Evolutionary conservation across 2,888 invertebrate genomes (phyloP).

Genomic region (Patella pellucida): DNA sequence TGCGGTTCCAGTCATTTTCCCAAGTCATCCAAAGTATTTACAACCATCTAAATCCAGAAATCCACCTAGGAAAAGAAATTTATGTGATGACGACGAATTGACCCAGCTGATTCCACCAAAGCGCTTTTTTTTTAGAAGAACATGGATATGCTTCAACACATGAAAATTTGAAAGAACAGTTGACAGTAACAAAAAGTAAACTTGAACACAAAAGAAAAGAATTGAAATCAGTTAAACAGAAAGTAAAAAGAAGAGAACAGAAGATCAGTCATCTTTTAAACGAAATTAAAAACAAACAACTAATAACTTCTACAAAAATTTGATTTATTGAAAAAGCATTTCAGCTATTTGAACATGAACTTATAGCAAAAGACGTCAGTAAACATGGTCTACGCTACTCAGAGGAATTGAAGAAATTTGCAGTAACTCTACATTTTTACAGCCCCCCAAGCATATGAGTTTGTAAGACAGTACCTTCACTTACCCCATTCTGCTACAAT

Average conservation of each 20-base stretch:
- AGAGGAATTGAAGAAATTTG: slow-evolving; percentile 10
- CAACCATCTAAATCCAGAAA: no score
- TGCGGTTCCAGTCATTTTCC: no score
- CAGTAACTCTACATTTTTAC: slow-evolving; percentile 12
- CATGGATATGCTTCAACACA: neutral
- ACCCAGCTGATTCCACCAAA: neutral
- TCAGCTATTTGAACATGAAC: neutral
- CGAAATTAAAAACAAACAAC: no score
- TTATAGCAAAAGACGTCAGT: neutral
- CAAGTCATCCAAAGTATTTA: no score
- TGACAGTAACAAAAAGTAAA: neutral
- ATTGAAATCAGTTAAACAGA: neutral
- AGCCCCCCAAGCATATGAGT: slow-evolving; percentile 16
- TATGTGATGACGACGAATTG: no score
- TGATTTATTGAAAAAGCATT: slow-evolving; percentile 5
- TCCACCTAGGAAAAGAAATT: no score
- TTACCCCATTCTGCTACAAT: slow-evolving; percentile 1
- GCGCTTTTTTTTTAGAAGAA: neutral
- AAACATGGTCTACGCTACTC: neutral
- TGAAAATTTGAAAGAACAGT: neutral
- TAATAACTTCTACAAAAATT: no score
- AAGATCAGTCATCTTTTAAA: no score
- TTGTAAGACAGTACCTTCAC: neutral
- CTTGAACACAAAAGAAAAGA: neutral
- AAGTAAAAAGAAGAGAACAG: no score